phyloP scores from a whole-genome alignment of 2,888 invertebrate genomes.

The Marronus borbonicus region DNA sequence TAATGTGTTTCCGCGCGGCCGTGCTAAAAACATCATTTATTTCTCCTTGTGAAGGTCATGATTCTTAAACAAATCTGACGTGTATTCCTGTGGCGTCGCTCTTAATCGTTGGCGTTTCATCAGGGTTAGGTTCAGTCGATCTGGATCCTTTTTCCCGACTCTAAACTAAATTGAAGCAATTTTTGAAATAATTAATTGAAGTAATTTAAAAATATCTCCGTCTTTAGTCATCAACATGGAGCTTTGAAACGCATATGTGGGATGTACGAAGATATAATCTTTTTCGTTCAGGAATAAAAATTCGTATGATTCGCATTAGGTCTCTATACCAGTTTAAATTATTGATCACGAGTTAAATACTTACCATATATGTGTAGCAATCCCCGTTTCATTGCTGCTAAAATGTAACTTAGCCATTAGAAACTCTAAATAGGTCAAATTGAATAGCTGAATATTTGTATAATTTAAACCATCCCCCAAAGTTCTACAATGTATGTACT shows the following conservation, averaged over 20 bases:
- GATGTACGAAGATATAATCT: too few species aligned
- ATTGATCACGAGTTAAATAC: too few species aligned
- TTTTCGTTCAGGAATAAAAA: too few species aligned
- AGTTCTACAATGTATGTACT: not conserved
- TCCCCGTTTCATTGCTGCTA: too few species aligned
- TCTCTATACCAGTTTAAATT: too few species aligned
- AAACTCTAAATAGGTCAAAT: not conserved
- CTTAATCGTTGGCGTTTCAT: constrained; percentile 5
- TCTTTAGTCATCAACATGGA: not conserved
- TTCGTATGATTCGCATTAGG: too few species aligned
- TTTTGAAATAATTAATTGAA: not conserved
- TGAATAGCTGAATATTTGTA: not conserved
- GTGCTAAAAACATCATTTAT: not conserved
- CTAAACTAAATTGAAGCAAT: not conserved
- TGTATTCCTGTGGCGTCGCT: not conserved
- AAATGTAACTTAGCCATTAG: too few species aligned
- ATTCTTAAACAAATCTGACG: constrained; percentile 2
- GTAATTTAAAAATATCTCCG: constrained; percentile 12
- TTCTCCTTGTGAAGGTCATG: not conserved
- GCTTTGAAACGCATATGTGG: too few species aligned
- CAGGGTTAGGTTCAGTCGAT: not conserved
- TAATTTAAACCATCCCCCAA: not conserved
- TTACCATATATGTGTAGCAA: too few species aligned
- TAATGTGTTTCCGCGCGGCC: not conserved
- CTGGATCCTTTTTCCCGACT: not conserved